These are phyloP conservation scores for Alligator sinensis DNA, from an alignment of 2,113 vertebrate genomes.

Conservation along the genomic window DNA sequence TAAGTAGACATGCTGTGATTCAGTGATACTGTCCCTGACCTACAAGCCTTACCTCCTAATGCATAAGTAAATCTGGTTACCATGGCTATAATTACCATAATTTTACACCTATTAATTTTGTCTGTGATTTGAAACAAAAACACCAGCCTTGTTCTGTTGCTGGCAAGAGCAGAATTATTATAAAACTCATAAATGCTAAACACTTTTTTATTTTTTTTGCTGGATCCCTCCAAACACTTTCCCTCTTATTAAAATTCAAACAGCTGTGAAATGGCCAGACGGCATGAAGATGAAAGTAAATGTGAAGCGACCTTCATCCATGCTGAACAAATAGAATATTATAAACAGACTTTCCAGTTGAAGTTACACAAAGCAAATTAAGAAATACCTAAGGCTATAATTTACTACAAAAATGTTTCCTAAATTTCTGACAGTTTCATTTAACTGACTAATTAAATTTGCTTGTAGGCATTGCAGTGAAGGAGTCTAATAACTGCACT, in stretches of 20 bases:
- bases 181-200: conserved; percentile 62
- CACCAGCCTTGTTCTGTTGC: conserved; percentile 50
- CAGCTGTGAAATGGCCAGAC: conserved; percentile 75
- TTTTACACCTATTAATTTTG: conserved; percentile 81
- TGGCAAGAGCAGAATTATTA: conserved; percentile 66
- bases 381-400: conserved; percentile 78
- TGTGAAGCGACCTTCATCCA: conserved; percentile 74
- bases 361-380: conserved; percentile 80
- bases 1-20: conserved; percentile 34
- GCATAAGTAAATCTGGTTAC: conserved; percentile 71
- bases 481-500: conserved; percentile 56
- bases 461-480: conserved; percentile 75
- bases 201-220: conserved; percentile 12
- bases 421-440: conserved; percentile 81
- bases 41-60: conserved; percentile 53
- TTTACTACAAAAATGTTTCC: conserved; percentile 78
- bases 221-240: conserved; percentile 55
- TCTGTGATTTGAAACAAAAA: conserved; percentile 75
- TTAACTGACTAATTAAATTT: conserved; percentile 84
- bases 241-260: conserved; percentile 78
- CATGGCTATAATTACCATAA: conserved; percentile 80
- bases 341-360: conserved; percentile 72
- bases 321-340: conserved; percentile 79
- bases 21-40: conserved; percentile 50
- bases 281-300: conserved; percentile 78